Conservation (phyloP, 2,113 vertebrate genomes). For the Nicator chloris region DNA sequence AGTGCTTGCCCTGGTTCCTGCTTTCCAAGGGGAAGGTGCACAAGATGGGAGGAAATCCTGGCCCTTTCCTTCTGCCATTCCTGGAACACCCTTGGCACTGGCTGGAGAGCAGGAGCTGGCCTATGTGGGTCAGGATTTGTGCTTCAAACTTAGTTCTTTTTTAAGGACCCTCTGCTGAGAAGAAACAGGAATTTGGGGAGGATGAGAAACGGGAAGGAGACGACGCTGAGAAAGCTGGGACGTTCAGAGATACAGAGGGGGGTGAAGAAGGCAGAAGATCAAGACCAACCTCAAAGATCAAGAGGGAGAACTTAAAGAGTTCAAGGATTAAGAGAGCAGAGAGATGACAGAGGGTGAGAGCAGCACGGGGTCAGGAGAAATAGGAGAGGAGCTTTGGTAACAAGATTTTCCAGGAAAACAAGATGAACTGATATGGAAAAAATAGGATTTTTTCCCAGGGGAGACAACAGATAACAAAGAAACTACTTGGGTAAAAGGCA, state of each 20-base stretch:
- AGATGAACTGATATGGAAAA: background rate
- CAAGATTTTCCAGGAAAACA: background rate
- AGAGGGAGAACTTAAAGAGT: background rate
- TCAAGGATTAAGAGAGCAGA: background rate
- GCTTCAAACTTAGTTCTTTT: background rate
- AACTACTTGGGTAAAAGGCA: background rate
- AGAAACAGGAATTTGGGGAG: background rate
- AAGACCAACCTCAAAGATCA: background rate
- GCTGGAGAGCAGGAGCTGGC: background rate
- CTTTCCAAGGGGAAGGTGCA: background rate
- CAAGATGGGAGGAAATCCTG: background rate
- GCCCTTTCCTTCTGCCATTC: background rate
- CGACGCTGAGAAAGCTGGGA: background rate
- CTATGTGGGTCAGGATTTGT: background rate
- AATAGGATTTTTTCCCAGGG: background rate
- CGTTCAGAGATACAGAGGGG: background rate
- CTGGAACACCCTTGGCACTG: background rate
- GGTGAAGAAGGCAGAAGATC: background rate
- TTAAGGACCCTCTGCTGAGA: background rate
- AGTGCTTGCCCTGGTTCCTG: background rate
- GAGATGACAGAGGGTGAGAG: background rate
- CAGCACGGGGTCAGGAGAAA: background rate
- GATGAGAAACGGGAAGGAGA: background rate
- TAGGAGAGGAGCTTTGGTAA: background rate
- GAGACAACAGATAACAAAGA: background rate